Base-by-base conservation (phyloP, 2,888 invertebrate genomes). In the Amblyjoppa proteus region DNA sequence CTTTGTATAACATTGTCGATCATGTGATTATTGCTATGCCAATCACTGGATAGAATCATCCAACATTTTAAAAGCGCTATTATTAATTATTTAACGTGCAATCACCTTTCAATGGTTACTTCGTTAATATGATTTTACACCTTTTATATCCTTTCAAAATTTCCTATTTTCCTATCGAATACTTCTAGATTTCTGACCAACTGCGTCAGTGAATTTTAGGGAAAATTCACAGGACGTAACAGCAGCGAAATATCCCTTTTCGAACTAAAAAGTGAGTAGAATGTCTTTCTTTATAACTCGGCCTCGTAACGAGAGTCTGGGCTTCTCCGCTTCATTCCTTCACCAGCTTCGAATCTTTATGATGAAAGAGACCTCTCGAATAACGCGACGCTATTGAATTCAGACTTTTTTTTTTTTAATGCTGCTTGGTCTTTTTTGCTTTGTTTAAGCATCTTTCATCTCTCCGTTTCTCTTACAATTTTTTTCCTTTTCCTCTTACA, bases 251-350 rank as follows among this genome's bases (percentile, higher is more conserved):
- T 64, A n/a, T 38, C 45, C 64, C 13, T 64, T 53, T 76, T 75
- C 4, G 4, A 69, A 68, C 53, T 11, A 51, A 58, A 31, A 76
- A 41, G 45, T 13, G 31, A 70, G 61, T 45, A 20, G 76, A 77
- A 56, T 69, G 38, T 73, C 45, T 66, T 69, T 58, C 31, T 38
- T 56, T 73, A 56, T 83, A 71, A 73, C 66, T 68, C 68, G 68
- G 64, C 13, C 56, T 68, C 66, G 76, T 68, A 73, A 71, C 51
- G 34, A 73, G 71, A 71, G 69, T 56, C 61, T n/a, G 64, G 28
- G 74, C 49, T 51, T 73, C 58, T 79, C 28, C 31, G 31, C 34
- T 28, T 49, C 51, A 3, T 7, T 34, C 11, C 7, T 38, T 49
- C 25, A 20, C 41, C 45, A 38, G 58, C 34, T 68, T 31, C 64